Evolutionary conservation across 2,888 invertebrate species (phyloP).

Genomic region (Pyrocoelia pectoralis): DNA sequence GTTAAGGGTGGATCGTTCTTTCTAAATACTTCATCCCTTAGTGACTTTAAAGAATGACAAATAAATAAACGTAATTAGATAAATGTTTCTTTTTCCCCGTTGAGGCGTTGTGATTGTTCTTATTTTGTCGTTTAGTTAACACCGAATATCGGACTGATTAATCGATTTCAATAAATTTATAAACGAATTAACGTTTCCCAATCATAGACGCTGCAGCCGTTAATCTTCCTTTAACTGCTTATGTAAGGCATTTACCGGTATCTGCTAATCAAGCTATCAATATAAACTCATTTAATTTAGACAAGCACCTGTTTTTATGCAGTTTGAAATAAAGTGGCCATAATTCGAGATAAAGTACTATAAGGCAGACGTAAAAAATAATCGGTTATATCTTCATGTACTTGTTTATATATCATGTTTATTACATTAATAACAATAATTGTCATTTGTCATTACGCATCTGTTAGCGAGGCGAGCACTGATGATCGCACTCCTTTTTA

Average conservation of each 20-base stretch:
- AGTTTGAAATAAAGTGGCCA: constrained; percentile 31
- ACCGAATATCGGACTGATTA: background rate
- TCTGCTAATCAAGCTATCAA: constrained; percentile 27
- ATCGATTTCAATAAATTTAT: background rate
- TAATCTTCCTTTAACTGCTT: constrained; percentile 9
- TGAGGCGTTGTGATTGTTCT: background rate
- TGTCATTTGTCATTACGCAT: constrained; percentile 29
- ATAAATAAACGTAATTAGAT: constrained; percentile 32
- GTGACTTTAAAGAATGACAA: constrained; percentile 35
- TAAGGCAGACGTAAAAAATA: constrained; percentile 35
- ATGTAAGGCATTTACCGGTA: constrained; percentile 9
- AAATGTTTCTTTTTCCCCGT: background rate
- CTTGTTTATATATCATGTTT: constrained; percentile 30
- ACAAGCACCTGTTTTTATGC: constrained; percentile 29
- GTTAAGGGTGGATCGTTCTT: constrained; percentile 53
- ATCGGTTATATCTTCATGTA: constrained; percentile 33
- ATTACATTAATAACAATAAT: constrained; percentile 34
- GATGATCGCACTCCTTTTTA: constrained; percentile 30
- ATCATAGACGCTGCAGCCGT: constrained; percentile 12
- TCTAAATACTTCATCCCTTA: constrained; percentile 42
- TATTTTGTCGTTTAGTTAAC: background rate
- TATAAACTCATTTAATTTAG: constrained; percentile 22
- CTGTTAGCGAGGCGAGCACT: constrained; percentile 21
- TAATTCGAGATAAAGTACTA: constrained; percentile 26
- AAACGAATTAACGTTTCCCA: background rate